phyloP scores from a whole-genome alignment of 2,113 vertebrate genomes.

The Hemibagrus wyckioides region DNA sequence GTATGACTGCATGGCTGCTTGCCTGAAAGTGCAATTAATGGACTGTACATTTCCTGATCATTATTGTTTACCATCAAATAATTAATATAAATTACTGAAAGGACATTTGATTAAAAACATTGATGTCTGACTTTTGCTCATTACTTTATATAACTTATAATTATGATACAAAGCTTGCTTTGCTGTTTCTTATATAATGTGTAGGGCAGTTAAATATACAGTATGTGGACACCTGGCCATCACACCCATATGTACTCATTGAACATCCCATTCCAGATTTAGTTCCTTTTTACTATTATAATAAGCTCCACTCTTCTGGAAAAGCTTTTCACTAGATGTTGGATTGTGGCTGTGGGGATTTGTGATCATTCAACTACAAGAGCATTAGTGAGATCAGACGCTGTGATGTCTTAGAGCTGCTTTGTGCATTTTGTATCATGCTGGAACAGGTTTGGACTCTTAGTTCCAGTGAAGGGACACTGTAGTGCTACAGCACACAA shows the following conservation, averaged over 20 bases:
- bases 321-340: too few relatives aligned
- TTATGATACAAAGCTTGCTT: not conserved
- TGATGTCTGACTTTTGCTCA: not conserved
- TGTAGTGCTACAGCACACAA: not conserved
- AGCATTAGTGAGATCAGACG: not conserved
- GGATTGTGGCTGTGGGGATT: too few relatives aligned
- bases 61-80: not conserved
- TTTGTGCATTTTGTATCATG: not conserved
- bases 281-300: too few relatives aligned
- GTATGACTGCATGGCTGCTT: not conserved
- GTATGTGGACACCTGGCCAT: too few relatives aligned
- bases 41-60: not conserved
- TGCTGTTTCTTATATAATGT: not conserved
- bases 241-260: too few relatives aligned
- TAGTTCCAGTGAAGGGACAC: not conserved
- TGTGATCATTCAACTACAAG: too few relatives aligned
- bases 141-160: not conserved
- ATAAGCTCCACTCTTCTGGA: too few relatives aligned
- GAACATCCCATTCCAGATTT: too few relatives aligned
- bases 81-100: not conserved
- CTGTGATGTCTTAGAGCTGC: not conserved
- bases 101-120: not conserved
- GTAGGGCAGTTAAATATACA: too few relatives aligned
- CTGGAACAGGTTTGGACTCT: not conserved
- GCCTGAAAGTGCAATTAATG: not conserved